phyloP scores from a whole-genome alignment of 1,140 invertebrate genomes.

The Pemphigus obesinymphae region DNA sequence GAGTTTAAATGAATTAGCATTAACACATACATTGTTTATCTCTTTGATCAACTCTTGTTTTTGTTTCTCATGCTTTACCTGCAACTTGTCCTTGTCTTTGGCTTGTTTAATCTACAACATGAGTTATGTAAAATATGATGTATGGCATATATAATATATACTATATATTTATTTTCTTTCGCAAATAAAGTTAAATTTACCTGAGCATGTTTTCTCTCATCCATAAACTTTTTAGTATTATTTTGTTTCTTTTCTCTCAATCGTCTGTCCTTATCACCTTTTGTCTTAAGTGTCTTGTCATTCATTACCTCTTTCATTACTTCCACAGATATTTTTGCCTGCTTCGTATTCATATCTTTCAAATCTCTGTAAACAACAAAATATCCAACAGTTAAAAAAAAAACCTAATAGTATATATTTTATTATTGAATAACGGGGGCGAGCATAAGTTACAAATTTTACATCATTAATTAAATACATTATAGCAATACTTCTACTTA shows the following conservation, averaged over 20 bases:
- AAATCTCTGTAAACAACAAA: slow-evolving; percentile 64
- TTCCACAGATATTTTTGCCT: slow-evolving; percentile 94
- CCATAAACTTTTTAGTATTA: slow-evolving; percentile 98
- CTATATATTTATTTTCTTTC: not conserved
- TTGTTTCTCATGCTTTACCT: slow-evolving; percentile 87
- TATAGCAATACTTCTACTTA: too few species aligned
- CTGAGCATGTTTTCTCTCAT: slow-evolving; percentile 76
- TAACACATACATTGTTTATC: slow-evolving; percentile 75
- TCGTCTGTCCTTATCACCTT: slow-evolving; percentile 91
- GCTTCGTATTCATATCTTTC: slow-evolving; percentile 92
- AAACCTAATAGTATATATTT: too few species aligned
- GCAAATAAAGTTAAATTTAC: slow-evolving; percentile 48
- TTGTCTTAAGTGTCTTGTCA: slow-evolving; percentile 95
- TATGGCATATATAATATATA: not conserved
- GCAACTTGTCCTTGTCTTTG: slow-evolving; percentile 89
- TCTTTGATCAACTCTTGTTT: slow-evolving; percentile 84
- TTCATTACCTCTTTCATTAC: slow-evolving; percentile 91
- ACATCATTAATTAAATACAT: too few species aligned
- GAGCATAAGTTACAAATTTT: too few species aligned
- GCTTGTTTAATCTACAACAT: slow-evolving; percentile 76
- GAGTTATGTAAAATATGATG: not conserved
- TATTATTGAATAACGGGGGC: too few species aligned
- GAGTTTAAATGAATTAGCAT: not conserved
- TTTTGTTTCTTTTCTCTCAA: slow-evolving; percentile 95
- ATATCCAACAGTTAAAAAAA: not conserved